Evolutionary conservation across 1,140 invertebrate species (phyloP), one percentile per base, ranked within the genome.

Genomic region (Pararge aegeria): DNA sequence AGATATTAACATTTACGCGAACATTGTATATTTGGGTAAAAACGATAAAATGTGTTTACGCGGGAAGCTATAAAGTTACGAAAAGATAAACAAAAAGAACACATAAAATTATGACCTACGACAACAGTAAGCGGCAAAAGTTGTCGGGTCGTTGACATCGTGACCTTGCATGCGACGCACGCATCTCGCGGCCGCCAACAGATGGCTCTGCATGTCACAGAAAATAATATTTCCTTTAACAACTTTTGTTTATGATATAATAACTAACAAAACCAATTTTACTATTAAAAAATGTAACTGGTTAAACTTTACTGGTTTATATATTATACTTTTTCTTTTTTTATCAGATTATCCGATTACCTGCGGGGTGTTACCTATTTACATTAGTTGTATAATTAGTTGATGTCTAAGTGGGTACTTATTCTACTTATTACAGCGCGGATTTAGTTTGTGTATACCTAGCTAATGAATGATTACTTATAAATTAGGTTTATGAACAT

Each of bases 101-200:
- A 82, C 83, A 89, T 89, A 89, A 89, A 89, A 89, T 89, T 84
- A 89, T 89, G 87, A 89, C 87, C 87, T 89, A 89, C 87, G 87
- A 82, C 87, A 89, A 89, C 83, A 85, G 77, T 81, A 77, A 83
- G 79, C 82, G 83, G 84, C 83, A 85, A 87, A 89, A 89, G 84
- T 89, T 84, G 83, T 71, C 74, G 75, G 87, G 83, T 87, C 87
- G 70, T 87, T 87, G 87, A 82, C 86, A 86, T 76, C 74, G 78
- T 89, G 84, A 87, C 84, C 84, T 89, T 89, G 86, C 74, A 52
- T 72, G 34, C 57, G 49, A 60, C 68, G 71, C 42, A 30, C 57
- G 50, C 55, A 55, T 74, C 68, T 62, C 62, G 55, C 68, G 66
- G 70, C 72, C 74, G 68, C 67, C 73, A 72, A 63, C 63, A 89